Conservation (phyloP, 1,140 invertebrate genomes). For the Diploscapter pachys region DNA sequence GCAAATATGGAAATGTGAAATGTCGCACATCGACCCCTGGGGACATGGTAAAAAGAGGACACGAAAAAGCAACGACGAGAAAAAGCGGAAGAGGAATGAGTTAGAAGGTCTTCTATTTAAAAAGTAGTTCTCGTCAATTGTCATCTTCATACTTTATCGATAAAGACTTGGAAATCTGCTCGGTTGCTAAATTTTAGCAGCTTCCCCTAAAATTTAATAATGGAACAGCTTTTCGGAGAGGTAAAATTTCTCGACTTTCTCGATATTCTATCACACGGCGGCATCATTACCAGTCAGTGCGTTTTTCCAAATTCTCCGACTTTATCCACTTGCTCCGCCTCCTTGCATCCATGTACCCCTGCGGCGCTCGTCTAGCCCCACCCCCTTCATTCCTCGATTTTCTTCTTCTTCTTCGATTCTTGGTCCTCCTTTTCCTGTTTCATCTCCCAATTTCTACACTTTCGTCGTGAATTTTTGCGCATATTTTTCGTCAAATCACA, state of each 20-base stretch:
- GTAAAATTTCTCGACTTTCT: too few relatives aligned
- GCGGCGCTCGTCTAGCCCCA: not conserved
- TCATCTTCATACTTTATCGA: too few relatives aligned
- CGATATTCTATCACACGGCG: too few relatives aligned
- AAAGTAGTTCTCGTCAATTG: too few relatives aligned
- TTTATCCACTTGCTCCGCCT: not conserved
- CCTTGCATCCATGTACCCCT: not conserved
- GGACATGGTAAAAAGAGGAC: constrained; percentile 1
- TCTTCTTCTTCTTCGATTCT: constrained; percentile 3
- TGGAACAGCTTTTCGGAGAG: too few relatives aligned
- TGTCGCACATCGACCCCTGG: not conserved
- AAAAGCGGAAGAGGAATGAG: not conserved
- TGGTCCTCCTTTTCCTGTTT: not conserved
- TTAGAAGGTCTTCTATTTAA: not conserved
- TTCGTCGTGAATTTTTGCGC: too few relatives aligned
- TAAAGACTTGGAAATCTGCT: too few relatives aligned
- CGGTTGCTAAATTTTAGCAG: too few relatives aligned
- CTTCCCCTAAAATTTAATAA: too few relatives aligned
- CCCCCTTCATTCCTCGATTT: not conserved
- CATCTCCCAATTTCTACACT: not conserved
- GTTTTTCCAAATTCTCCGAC: too few relatives aligned
- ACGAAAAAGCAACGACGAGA: not conserved
- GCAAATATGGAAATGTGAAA: not conserved
- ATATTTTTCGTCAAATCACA: too few relatives aligned
- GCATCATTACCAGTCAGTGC: too few relatives aligned